Base-by-base conservation (phyloP, 2,797 vertebrate genomes). In the Dallia pectoralis region DNA sequence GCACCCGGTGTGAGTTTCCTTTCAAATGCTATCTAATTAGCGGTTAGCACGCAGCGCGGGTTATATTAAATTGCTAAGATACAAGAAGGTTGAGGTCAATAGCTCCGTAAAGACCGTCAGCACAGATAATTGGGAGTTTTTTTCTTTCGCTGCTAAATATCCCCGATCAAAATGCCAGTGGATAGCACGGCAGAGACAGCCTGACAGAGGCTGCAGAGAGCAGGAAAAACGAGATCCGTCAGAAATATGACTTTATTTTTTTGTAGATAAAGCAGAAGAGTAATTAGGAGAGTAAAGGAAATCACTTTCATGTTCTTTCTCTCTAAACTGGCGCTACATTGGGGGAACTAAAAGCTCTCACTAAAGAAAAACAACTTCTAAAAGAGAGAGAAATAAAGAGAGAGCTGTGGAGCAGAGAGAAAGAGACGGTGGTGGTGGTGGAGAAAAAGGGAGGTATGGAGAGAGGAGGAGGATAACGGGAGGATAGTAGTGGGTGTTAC, bases 1-100 rank as follows among this genome's bases (percentile, higher is more conserved):
- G 44, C 72, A 75, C 53, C 78, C 0, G 36, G 78, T 82, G 82
- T 77, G 80, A 89, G 78, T 86, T 87, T 88, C 87, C 86, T 91
- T 89, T 89, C 86, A 93, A 91, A 91, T 75, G 80, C 85, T 83
- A 86, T 88, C 87, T 91, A 91, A 93, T 93, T 93, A 92, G 85
- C 84, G 74, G 83, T 33, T 83, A 81, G 83, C 86, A 87, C 85
- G 75, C 86, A 82, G 83, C 82, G 74, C 22, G 82, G 92, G 91
- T 92, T 90, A 92, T 89, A 92, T 89, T 90, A 91, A 91, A 93
- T 91, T 90, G 90, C 90, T 81, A 73, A 87, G 88, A 90, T 90
- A 87, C 89, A 84, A 76, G 79, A 75, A 87, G 91, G 90, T 88
- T 65, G 86, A 88, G 92, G 92, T 93, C 92, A 93, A 88, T 76